phyloP scores from a whole-genome alignment of 2,113 vertebrate species.

The Eolophus roseicapilla region DNA sequence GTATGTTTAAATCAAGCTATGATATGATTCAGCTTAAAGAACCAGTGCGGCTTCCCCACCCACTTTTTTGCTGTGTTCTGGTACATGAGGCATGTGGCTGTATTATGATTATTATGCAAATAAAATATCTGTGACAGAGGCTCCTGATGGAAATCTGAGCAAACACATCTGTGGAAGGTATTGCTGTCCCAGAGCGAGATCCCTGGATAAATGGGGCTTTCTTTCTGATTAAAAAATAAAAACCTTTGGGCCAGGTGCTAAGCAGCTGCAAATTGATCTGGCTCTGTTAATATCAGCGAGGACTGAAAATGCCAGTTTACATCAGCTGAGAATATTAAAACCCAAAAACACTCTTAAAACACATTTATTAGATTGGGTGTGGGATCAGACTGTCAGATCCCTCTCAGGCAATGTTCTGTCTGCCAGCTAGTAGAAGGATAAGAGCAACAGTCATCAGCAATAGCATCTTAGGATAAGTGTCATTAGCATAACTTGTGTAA shows the following conservation, averaged over 20 bases:
- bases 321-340: slow-evolving; percentile 6
- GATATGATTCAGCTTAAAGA: not conserved
- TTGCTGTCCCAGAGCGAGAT: not conserved
- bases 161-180: slow-evolving; percentile 24
- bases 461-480: not conserved
- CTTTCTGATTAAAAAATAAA: slow-evolving; percentile 35
- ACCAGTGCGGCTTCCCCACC: not conserved
- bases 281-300: not conserved
- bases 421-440: not conserved
- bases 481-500: not conserved
- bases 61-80: not conserved
- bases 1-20: not conserved
- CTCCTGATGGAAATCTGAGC: slow-evolving; percentile 13
- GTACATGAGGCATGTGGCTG: not conserved
- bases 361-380: not conserved
- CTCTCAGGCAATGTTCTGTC: not conserved
- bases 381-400: not conserved
- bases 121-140: not conserved
- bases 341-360: not conserved
- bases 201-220: not conserved
- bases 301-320: not conserved
- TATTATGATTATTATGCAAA: not conserved
- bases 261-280: slow-evolving; percentile 44
- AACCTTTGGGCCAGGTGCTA: slow-evolving; percentile 23
- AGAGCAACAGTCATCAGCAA: not conserved